Evolutionary conservation across 2,888 invertebrate species (phyloP).

Genomic region (Tiliacea citrago): DNA sequence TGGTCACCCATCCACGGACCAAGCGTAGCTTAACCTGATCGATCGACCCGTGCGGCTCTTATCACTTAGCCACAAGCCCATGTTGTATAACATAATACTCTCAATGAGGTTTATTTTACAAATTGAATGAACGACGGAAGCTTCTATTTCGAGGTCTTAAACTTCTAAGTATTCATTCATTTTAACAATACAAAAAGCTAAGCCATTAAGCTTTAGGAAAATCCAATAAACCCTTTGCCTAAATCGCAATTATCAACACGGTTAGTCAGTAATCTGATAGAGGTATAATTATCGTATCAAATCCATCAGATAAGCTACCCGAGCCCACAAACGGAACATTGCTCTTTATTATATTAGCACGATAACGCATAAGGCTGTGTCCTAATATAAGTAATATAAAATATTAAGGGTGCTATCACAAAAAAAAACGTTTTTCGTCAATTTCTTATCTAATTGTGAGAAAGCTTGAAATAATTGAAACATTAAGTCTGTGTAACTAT

Average conservation of each 20-base stretch:
- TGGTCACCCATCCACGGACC: too few species aligned
- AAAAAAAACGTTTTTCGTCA: too few species aligned
- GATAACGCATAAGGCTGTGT: conserved; percentile 17
- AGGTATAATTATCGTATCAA: conserved; percentile 41
- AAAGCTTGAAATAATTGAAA: too few species aligned
- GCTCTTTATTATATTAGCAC: conserved; percentile 25
- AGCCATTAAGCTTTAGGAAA: conserved; percentile 20
- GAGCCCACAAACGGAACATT: conserved; percentile 30
- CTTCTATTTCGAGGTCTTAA: conserved; percentile 3
- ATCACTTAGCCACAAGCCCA: too few species aligned
- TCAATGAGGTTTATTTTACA: background rate
- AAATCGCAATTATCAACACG: conserved; percentile 12
- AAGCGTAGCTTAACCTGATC: too few species aligned
- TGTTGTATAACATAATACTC: too few species aligned
- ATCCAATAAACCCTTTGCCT: conserved; percentile 16
- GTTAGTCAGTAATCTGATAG: conserved; percentile 40
- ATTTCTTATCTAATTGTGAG: too few species aligned
- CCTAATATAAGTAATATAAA: too few species aligned
- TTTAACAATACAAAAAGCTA: conserved; percentile 17
- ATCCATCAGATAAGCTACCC: conserved; percentile 43
- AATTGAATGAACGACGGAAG: background rate
- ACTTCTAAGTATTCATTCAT: conserved; percentile 8
- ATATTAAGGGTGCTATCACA: too few species aligned
- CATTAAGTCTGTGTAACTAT: too few species aligned
- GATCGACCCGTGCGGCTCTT: too few species aligned